Evolutionary conservation across 1,140 invertebrate genomes (phyloP).

Genomic region (Colletes gigas): DNA sequence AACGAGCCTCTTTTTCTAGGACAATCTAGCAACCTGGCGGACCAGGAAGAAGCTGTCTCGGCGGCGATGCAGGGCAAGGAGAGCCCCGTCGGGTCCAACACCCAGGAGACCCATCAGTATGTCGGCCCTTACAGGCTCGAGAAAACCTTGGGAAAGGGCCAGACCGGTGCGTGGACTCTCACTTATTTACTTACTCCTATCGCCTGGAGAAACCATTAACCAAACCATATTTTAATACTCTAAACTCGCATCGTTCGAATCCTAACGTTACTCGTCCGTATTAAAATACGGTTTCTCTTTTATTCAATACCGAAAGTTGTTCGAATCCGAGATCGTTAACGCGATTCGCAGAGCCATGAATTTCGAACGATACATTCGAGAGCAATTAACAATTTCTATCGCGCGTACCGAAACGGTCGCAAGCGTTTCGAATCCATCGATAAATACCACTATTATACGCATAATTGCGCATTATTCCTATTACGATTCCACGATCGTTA

Average conservation of each 20-base stretch:
- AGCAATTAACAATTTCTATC: background rate
- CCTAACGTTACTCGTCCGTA: too few species aligned
- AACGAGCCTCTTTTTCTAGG: conserved; percentile 18
- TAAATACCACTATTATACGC: too few species aligned
- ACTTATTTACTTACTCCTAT: too few species aligned
- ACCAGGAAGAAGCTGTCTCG: conserved; percentile 62
- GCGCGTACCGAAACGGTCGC: background rate
- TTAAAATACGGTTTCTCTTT: too few species aligned
- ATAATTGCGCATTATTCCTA: too few species aligned
- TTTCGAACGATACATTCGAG: background rate
- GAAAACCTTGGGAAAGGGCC: conserved; percentile 99
- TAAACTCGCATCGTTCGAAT: background rate
- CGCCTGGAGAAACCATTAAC: too few species aligned
- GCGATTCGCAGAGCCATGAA: too few species aligned
- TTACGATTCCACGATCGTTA: background rate
- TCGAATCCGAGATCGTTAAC: too few species aligned
- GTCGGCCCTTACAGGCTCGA: conserved; percentile 99
- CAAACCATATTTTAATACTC: too few species aligned
- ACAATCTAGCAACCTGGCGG: conserved; percentile 69
- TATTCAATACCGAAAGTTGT: too few species aligned
- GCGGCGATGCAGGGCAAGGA: conserved; percentile 77
- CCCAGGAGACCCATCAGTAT: conserved; percentile 92
- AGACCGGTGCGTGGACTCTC: conserved; percentile 91
- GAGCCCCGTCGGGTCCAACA: conserved; percentile 79
- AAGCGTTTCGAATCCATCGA: too few species aligned